A percentile compares a stretch with the other conserved stretches of the same genome.
Conservation (phyloP, 2,888 invertebrate species). For the Polia nebulosa region DNA sequence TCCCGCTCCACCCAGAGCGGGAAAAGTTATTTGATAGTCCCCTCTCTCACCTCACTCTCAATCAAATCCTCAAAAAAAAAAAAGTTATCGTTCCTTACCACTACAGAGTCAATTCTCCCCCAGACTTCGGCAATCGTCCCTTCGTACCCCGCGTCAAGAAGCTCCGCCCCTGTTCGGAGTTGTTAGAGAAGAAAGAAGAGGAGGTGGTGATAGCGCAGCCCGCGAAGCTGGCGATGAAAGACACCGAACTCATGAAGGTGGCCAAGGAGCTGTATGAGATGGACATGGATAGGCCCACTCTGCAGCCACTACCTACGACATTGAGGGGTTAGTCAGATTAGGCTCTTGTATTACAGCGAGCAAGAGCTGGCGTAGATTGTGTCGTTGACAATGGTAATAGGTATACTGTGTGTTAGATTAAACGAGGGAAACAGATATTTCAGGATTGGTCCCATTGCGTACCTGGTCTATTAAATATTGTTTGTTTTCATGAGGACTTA, state of each 20-base stretch:
- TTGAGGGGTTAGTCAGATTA: constrained; percentile 76
- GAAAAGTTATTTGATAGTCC: no score
- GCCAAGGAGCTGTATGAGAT: constrained; percentile 82
- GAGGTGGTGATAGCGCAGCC: constrained; percentile 53
- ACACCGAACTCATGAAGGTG: constrained; percentile 86
- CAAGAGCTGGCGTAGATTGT: no score
- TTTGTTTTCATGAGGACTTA: no score
- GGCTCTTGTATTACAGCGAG: not conserved
- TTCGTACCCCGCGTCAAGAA: constrained; percentile 83
- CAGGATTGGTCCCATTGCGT: no score
- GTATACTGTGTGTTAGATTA: no score
- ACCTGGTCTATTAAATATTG: no score
- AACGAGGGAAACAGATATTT: no score
- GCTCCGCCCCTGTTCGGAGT: constrained; percentile 67
- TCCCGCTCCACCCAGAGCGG: no score
- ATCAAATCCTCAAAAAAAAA: no score
- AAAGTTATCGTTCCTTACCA: not conserved
- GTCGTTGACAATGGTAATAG: no score
- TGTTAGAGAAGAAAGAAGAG: constrained; percentile 51
- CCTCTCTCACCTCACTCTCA: no score
- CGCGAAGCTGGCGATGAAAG: constrained; percentile 83
- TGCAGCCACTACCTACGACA: constrained; percentile 82
- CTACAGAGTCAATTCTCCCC: not conserved
- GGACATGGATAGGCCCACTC: constrained; percentile 78
- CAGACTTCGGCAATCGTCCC: constrained; percentile 83